These are phyloP conservation scores for Pinna nobilis DNA, from an alignment of 1,140 invertebrate species.

Conservation along the genomic window DNA sequence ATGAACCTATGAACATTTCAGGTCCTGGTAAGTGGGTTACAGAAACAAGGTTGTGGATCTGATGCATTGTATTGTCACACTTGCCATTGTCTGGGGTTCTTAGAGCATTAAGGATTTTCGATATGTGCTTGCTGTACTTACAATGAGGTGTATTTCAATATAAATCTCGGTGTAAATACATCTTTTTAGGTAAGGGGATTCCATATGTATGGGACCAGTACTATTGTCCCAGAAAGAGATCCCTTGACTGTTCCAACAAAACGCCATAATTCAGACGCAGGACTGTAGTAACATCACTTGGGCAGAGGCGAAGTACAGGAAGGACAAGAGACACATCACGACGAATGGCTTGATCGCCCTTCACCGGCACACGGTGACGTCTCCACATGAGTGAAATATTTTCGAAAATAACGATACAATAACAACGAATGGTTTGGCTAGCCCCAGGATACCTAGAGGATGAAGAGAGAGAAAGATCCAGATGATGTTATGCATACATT, in stretches of 20 bases:
- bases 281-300: not conserved
- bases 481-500: too few relatives aligned
- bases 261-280: conserved; percentile 18
- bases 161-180: not conserved
- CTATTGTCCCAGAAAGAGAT: conserved; percentile 21
- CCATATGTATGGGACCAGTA: conserved; percentile 22
- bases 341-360: too few relatives aligned
- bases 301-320: not conserved
- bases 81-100: conserved; percentile 12
- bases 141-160: not conserved
- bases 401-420: too few relatives aligned
- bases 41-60: conserved; percentile 8
- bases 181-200: conserved; percentile 8
- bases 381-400: too few relatives aligned
- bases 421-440: not conserved
- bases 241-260: not conserved
- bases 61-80: not conserved
- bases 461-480: not conserved
- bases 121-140: not conserved
- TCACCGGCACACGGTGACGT: too few relatives aligned
- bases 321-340: not conserved
- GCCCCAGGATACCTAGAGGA: not conserved
- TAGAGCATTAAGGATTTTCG: conserved; percentile 6
- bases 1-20: not conserved
- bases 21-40: not conserved